Base-by-base conservation (phyloP, 2,888 invertebrate species). In the Hemithea aestivaria region DNA sequence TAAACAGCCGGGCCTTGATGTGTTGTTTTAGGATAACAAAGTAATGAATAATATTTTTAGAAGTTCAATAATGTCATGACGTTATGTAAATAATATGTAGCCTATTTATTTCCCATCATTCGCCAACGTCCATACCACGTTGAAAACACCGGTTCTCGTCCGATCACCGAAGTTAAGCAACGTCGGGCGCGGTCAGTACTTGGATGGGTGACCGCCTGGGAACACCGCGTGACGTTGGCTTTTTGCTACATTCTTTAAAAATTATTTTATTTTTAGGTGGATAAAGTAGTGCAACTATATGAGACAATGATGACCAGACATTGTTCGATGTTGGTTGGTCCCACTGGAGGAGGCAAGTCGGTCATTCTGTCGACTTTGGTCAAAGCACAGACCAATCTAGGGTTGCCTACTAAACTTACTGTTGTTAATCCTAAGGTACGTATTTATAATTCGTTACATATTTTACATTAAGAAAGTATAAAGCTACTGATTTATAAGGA, bases 301-400 rank as follows among this genome's bases (percentile, higher is more conserved):
- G 96, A 97, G 84, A 96, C 96, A 1, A 96, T 97, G 96, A 94
- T 96, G 94, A 96, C 95, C 1, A 90, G 96, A 22, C 96, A 97
- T 79, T 96, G 95, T 32, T 91, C 93, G 2, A 97, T 97, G 96
- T 74, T 97, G 46, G 94, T 97, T 2, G 97, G 97, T 0, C 96
- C 96, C 10, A 97, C 97, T 2, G 96, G 97, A 12, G 96, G 96
- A 11, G 97, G 97, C 9, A 97, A 97, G 85, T 91, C 94, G 1
- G 94, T 96, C 22, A 93, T 97, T 20, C 90, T 96, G 46, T 90
- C 93, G 55, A 90, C 92, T 1, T 79, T 97, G 26, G 91, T 93
- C 48, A 92, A 92, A 60, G 92, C 96, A 7, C 96, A 96, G 75
- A 92, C 90, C 28, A 76, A 90, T 50, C 78, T 96, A 48, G 93